These are phyloP conservation scores for Eurystomus gularis DNA, from an alignment of 2,113 vertebrate genomes.

Conservation along the genomic window DNA sequence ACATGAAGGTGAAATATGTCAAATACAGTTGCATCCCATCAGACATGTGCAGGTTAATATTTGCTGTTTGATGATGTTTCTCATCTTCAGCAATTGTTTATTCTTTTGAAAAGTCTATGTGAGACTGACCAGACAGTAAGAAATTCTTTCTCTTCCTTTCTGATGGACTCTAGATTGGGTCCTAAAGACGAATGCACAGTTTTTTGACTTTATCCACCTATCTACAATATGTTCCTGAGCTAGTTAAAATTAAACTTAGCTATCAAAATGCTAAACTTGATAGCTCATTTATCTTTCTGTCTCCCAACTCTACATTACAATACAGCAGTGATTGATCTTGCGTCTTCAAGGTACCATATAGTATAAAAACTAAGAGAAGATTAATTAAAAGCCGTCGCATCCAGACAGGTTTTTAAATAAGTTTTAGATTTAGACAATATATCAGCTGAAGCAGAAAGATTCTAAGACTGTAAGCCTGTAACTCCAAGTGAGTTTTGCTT, in stretches of 20 bases:
- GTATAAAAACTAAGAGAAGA: slow-evolving; percentile 85
- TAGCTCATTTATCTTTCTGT: slow-evolving; percentile 88
- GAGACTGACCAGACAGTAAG: neutral
- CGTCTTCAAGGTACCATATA: slow-evolving; percentile 84
- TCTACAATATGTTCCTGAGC: slow-evolving; percentile 78
- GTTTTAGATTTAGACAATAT: slow-evolving; percentile 86
- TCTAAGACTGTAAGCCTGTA: slow-evolving; percentile 59
- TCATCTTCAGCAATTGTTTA: neutral
- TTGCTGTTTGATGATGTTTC: neutral
- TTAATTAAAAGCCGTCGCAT: slow-evolving; percentile 85
- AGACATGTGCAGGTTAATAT: neutral
- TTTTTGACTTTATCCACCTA: slow-evolving; percentile 73
- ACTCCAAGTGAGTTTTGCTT: slow-evolving; percentile 54
- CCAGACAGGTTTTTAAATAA: slow-evolving; percentile 87
- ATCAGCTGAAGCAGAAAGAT: slow-evolving; percentile 82
- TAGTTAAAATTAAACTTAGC: slow-evolving; percentile 85
- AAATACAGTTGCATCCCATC: neutral
- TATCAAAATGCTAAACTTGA: slow-evolving; percentile 84
- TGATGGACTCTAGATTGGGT: slow-evolving; percentile 3
- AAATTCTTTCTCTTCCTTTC: slow-evolving; percentile 38
- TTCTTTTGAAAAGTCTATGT: neutral
- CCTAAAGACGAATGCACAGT: slow-evolving; percentile 39
- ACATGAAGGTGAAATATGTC: neutral
- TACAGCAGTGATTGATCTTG: slow-evolving; percentile 84
- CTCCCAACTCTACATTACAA: slow-evolving; percentile 78